A percentile compares a stretch with the other conserved stretches of the same genome.
These are phyloP conservation scores for Cottus gobio DNA, from an alignment of 2,113 vertebrate species.

Conservation along the genomic window DNA sequence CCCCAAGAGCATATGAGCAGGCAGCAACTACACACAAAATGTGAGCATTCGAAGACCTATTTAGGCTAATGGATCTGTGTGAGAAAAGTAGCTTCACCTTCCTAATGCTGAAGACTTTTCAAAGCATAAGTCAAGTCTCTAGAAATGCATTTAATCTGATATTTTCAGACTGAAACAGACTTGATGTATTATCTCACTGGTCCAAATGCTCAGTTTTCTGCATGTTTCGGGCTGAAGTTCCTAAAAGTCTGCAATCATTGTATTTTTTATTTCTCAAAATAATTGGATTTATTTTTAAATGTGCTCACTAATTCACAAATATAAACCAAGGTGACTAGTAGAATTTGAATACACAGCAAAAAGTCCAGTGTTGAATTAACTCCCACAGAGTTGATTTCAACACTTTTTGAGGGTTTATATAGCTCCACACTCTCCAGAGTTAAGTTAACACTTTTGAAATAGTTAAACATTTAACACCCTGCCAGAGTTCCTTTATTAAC, in stretches of 20 bases:
- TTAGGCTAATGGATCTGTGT: background rate
- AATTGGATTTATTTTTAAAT: background rate
- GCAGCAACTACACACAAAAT: background rate
- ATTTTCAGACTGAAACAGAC: background rate
- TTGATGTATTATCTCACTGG: background rate
- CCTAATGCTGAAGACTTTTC: background rate
- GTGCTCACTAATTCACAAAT: background rate
- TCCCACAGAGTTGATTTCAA: too few relatives aligned
- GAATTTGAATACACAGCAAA: too few relatives aligned
- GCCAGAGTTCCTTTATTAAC: too few relatives aligned
- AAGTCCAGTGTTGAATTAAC: too few relatives aligned
- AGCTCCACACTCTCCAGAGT: too few relatives aligned
- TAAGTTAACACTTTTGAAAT: too few relatives aligned
- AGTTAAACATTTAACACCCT: too few relatives aligned
- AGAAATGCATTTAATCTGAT: background rate
- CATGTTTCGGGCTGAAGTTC: background rate
- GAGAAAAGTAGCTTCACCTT: background rate
- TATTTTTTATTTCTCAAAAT: background rate
- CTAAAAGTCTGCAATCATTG: background rate
- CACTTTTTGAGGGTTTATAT: too few relatives aligned
- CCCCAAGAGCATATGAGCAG: background rate
- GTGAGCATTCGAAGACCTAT: conserved; percentile 8
- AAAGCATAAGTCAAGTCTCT: background rate
- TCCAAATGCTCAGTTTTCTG: background rate
- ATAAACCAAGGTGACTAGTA: background rate